Base-by-base conservation (phyloP, 2,888 invertebrate genomes). In the Hirtodrosophila duncani region DNA sequence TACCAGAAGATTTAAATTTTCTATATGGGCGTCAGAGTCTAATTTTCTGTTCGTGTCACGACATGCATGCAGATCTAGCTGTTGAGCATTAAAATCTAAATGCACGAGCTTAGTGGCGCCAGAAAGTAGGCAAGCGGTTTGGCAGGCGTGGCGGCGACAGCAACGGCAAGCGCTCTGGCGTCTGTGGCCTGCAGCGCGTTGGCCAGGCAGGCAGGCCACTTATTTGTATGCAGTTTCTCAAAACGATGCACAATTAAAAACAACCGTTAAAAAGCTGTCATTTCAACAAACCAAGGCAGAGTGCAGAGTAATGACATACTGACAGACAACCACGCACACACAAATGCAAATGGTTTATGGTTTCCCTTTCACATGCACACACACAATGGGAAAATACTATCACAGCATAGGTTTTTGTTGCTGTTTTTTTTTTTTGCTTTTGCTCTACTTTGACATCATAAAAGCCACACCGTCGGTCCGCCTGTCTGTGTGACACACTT, bases 161-260 rank as follows among this genome's bases (percentile, higher is more conserved):
- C 2, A 18, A 14, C 13, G 5, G n/a, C 3, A 18, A 18, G 31
- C 18, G 7, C 26, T 17, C 34, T 34, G 14, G 11, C 14, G 18
- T 48, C 11, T 26, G 14, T 31, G 20, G 21, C 13, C 7, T 8
- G 36, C 13, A 11, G 23, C n/a, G n/a, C n/a, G n/a, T n/a, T 14
- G 13, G 13, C 20, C 20, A 17, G 17, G 24, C 10, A 31, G 46
- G 57, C 44, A 43, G 20, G 20, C 20, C 61, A 64, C 64, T 65
- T 51, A 48, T 39, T 46, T 29, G 49, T 20, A 30, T n/a, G n/a
- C n/a, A 41, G 49, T 50, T 57, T 57, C n/a, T n/a, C n/a, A 38
- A 67, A 69, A 59, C 39, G 38, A 49, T 68, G 69, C 62, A 51
- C 63, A 68, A 75, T 75, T 77, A 72, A 61, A 67, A 66, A 31